A percentile compares a stretch with the other conserved stretches of the same genome.
Conservation (phyloP, 2,888 invertebrate species). For the Chymomyza procnemis region DNA sequence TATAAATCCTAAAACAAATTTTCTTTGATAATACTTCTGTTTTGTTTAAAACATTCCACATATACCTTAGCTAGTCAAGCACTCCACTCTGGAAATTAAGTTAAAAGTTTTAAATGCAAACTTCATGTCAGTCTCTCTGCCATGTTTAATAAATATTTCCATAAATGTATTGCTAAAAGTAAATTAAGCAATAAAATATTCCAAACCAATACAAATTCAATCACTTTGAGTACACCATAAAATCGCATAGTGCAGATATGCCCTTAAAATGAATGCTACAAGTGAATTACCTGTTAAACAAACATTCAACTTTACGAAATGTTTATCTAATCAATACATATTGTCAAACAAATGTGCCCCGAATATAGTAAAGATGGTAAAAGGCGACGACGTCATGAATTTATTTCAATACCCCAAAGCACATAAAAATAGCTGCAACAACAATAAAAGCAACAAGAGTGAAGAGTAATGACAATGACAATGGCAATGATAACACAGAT, state of each 20-base stretch:
- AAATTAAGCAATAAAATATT: neutral
- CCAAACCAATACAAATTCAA: neutral
- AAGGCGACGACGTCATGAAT: slow-evolving; percentile 28
- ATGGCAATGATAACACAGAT: slow-evolving; percentile 32
- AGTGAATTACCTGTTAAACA: neutral
- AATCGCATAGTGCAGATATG: neutral
- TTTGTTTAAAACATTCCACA: too few species aligned
- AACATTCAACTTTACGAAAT: neutral
- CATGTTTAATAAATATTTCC: too few species aligned
- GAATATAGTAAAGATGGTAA: slow-evolving; percentile 1
- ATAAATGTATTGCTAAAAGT: too few species aligned
- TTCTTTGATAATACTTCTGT: too few species aligned
- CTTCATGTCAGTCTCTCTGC: too few species aligned
- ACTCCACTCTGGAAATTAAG: too few species aligned
- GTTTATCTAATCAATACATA: slow-evolving; percentile 14
- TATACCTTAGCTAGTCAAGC: too few species aligned
- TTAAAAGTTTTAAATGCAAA: too few species aligned
- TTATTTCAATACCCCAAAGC: slow-evolving; percentile 11
- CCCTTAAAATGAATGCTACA: neutral
- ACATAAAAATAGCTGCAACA: slow-evolving; percentile 2
- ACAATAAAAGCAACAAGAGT: slow-evolving; percentile 29
- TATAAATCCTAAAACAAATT: too few species aligned
- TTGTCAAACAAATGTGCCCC: neutral
- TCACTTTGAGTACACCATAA: neutral
- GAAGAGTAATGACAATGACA: slow-evolving; percentile 29